phyloP scores from a whole-genome alignment of 2,797 vertebrate species.

The Thunnus albacares region DNA sequence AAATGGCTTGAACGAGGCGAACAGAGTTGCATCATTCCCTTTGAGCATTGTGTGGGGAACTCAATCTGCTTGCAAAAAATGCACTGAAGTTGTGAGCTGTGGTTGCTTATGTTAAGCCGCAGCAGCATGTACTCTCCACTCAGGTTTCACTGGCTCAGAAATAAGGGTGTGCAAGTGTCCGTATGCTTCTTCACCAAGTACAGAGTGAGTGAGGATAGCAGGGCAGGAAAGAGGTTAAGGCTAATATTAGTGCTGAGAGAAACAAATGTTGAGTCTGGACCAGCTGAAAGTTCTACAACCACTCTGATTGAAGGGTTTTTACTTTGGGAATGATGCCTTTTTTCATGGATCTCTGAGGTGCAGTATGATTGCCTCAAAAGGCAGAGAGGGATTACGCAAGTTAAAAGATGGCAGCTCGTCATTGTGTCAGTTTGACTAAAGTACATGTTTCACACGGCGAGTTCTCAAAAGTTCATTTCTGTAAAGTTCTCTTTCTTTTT shows the following conservation, averaged over 20 bases:
- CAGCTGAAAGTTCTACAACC: constrained; percentile 75
- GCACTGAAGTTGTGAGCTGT: constrained; percentile 75
- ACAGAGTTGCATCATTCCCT: constrained; percentile 84
- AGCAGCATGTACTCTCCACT: constrained; percentile 80
- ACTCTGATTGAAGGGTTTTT: constrained; percentile 77
- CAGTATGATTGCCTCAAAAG: constrained; percentile 79
- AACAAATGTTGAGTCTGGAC: constrained; percentile 76
- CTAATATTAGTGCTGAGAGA: constrained; percentile 87
- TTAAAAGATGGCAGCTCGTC: constrained; percentile 82
- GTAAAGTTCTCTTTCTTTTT: constrained; percentile 68
- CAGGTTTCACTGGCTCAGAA: constrained; percentile 87
- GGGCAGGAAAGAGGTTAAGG: constrained; percentile 87
- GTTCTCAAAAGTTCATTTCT: constrained; percentile 58
- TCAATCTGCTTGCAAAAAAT: constrained; percentile 70
- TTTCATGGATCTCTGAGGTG: constrained; percentile 80
- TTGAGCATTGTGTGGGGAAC: constrained; percentile 75
- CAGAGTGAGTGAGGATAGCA: constrained; percentile 79
- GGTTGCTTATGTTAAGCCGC: constrained; percentile 69
- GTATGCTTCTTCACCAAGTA: constrained; percentile 82
- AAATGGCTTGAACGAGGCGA: constrained; percentile 84
- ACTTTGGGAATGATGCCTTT: constrained; percentile 82
- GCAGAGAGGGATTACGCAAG: constrained; percentile 74
- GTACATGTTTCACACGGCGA: constrained; percentile 71
- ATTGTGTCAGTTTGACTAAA: constrained; percentile 78
- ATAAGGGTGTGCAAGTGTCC: constrained; percentile 86